phyloP scores from a whole-genome alignment of 2,797 vertebrate genomes.

The Tadarida brasiliensis region DNA sequence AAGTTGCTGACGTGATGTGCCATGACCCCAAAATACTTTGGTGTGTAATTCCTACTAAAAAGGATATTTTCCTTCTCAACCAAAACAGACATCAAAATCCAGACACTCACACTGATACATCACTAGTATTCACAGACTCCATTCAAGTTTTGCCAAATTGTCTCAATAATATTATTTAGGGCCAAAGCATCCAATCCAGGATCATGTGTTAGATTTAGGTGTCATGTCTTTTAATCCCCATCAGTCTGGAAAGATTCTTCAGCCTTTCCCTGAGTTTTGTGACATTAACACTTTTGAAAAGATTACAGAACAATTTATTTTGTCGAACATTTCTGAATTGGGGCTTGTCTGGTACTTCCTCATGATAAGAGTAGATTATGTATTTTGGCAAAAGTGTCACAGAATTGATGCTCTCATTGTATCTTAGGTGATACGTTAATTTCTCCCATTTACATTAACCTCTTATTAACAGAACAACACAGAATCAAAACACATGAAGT shows the following conservation, averaged over 20 bases:
- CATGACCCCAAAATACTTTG: neutral
- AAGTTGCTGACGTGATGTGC: neutral
- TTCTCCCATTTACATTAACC: neutral
- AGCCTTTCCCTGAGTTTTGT: neutral
- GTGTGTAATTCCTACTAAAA: constrained; percentile 9
- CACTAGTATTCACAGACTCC: neutral
- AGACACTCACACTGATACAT: neutral
- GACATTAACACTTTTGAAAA: neutral
- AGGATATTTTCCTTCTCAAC: neutral
- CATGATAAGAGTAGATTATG: neutral
- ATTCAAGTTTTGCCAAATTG: neutral
- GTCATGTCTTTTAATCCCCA: neutral
- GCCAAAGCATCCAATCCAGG: neutral
- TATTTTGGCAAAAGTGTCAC: neutral
- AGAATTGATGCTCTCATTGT: neutral
- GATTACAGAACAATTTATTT: constrained; percentile 27
- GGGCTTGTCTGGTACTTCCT: neutral
- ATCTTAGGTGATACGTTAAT: neutral
- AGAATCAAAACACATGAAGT: neutral
- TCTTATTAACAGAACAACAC: constrained; percentile 33
- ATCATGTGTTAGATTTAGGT: neutral
- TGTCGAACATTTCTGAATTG: neutral
- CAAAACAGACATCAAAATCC: neutral
- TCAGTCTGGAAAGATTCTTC: neutral
- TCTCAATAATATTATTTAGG: neutral